Conservation (phyloP, 1,140 invertebrate genomes). For the Calosoma granatense region DNA sequence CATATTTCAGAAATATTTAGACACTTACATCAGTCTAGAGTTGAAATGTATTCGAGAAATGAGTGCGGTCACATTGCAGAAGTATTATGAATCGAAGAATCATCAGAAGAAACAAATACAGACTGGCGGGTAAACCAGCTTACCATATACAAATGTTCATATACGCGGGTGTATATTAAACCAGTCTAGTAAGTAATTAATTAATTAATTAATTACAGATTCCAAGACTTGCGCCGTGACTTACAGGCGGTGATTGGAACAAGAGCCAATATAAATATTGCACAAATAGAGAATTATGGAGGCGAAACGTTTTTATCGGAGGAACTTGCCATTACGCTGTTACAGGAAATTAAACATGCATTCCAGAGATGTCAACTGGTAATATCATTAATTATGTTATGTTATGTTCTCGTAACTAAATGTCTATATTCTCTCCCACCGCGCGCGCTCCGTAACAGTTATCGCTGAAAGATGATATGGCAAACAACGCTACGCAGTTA, state of each 20-base stretch:
- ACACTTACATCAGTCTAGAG: slow-evolving; percentile 61
- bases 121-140: slow-evolving; percentile 40
- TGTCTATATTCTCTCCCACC: slow-evolving; percentile 22
- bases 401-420: slow-evolving; percentile 3
- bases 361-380: slow-evolving; percentile 80
- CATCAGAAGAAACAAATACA: slow-evolving; percentile 85
- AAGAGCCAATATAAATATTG: slow-evolving; percentile 85
- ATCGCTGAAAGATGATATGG: slow-evolving; percentile 68
- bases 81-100: slow-evolving; percentile 88
- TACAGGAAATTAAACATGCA: slow-evolving; percentile 86
- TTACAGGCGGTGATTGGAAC: slow-evolving; percentile 88
- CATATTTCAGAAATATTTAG: slow-evolving; percentile 59
- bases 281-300: slow-evolving; percentile 88
- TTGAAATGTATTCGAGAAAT: slow-evolving; percentile 65
- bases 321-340: slow-evolving; percentile 85
- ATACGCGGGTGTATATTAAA: slow-evolving; percentile 6
- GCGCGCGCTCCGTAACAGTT: no score
- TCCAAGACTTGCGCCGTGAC: slow-evolving; percentile 86
- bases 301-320: slow-evolving; percentile 97
- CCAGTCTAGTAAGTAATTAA: no score
- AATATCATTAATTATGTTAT: slow-evolving; percentile 22
- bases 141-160: not conserved
- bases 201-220: slow-evolving; percentile 40
- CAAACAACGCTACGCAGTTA: slow-evolving; percentile 71
- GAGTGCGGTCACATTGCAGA: slow-evolving; percentile 60